These are phyloP conservation scores for Diorhabda carinulata DNA, from an alignment of 1,140 invertebrate species.

Conservation along the genomic window DNA sequence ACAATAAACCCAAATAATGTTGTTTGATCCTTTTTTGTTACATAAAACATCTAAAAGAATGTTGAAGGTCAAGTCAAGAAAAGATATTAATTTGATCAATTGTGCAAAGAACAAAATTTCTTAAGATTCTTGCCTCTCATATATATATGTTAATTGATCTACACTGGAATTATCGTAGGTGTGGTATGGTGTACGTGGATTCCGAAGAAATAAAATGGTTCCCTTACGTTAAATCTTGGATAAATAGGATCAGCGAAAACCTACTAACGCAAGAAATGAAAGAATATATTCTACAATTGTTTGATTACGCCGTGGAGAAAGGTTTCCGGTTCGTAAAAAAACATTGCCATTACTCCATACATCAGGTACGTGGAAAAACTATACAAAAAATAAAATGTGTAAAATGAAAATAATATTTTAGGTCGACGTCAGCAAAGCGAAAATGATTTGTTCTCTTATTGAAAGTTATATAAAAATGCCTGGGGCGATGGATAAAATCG, in stretches of 20 bases:
- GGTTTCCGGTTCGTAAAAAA: slow-evolving; percentile 64
- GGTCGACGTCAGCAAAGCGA: slow-evolving; percentile 78
- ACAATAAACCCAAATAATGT: neutral
- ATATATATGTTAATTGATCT: neutral
- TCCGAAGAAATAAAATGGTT: slow-evolving; percentile 74
- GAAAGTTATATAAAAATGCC: slow-evolving; percentile 59
- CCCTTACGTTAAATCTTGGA: slow-evolving; percentile 78
- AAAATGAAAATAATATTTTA: slow-evolving; percentile 42
- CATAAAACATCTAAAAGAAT: too few species aligned
- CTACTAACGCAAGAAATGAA: slow-evolving; percentile 55
- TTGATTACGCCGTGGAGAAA: slow-evolving; percentile 59
- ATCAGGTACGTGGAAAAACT: slow-evolving; percentile 44
- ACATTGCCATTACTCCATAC: slow-evolving; percentile 60
- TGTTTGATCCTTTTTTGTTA: neutral
- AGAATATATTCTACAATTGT: slow-evolving; percentile 58
- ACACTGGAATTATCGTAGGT: slow-evolving; percentile 44
- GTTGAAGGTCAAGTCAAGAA: too few species aligned
- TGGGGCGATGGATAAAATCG: slow-evolving; percentile 49
- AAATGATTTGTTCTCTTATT: slow-evolving; percentile 68
- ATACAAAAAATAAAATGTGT: neutral
- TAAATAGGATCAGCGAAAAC: slow-evolving; percentile 55
- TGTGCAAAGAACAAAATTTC: too few species aligned
- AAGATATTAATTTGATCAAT: too few species aligned
- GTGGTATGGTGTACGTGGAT: slow-evolving; percentile 90
- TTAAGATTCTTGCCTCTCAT: neutral